Evolutionary conservation across 2,113 vertebrate species (phyloP).

Genomic region (Entomyzon cyanotis): DNA sequence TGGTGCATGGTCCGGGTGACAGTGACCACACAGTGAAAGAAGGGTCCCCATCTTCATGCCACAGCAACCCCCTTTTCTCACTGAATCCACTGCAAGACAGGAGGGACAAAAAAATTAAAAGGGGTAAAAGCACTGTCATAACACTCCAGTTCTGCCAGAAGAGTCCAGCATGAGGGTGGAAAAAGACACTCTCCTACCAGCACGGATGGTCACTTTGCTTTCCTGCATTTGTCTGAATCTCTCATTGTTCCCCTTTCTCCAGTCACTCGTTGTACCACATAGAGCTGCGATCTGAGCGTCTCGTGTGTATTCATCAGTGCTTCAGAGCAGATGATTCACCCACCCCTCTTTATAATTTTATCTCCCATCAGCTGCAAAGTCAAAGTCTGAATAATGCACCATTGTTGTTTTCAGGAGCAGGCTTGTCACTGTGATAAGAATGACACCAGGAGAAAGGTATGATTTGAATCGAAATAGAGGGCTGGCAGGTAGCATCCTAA

Average conservation of each 20-base stretch:
- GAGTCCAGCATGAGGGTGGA: background rate
- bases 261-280: background rate
- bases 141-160: background rate
- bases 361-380: constrained; percentile 35
- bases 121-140: background rate
- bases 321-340: constrained; percentile 54
- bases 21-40: background rate
- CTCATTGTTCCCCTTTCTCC: background rate
- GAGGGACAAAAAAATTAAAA: background rate
- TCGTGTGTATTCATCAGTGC: background rate
- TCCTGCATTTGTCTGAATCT: background rate
- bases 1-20: background rate
- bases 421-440: background rate
- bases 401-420: background rate
- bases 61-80: background rate
- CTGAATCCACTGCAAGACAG: background rate
- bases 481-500: background rate
- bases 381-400: constrained; percentile 37
- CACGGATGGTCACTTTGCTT: background rate
- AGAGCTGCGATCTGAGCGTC: background rate
- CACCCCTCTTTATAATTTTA: constrained; percentile 41
- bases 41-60: background rate
- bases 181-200: background rate
- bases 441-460: background rate
- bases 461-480: background rate